These are phyloP conservation scores for Dichetophora obliterata DNA, from an alignment of 2,888 invertebrate species.

Conservation along the genomic window DNA sequence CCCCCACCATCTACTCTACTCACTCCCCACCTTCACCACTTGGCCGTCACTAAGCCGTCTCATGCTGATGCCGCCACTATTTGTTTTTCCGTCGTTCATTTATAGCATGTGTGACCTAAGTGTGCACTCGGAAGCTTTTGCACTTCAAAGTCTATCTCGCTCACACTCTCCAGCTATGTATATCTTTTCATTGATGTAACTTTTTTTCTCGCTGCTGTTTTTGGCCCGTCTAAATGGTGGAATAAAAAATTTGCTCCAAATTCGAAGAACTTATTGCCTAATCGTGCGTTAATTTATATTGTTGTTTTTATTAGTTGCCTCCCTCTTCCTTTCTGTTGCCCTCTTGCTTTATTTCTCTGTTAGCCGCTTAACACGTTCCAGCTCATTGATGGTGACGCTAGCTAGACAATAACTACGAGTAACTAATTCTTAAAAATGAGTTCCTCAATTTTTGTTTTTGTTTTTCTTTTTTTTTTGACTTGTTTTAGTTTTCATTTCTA, in stretches of 20 bases:
- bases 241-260: slow-evolving; percentile 40
- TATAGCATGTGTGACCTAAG: slow-evolving; percentile 7
- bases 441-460: neutral
- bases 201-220: neutral
- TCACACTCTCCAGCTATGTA: neutral
- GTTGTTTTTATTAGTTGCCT: slow-evolving; percentile 18
- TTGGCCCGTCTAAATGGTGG: slow-evolving; percentile 2
- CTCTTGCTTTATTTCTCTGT: neutral
- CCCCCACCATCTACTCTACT: neutral
- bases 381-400: slow-evolving; percentile 44
- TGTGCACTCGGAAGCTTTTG: slow-evolving; percentile 19
- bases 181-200: neutral
- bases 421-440: slow-evolving; percentile 10
- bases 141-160: slow-evolving; percentile 6
- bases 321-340: neutral
- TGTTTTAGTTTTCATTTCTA: slow-evolving; percentile 7
- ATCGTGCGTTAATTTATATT: slow-evolving; percentile 47
- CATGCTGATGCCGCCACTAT: neutral
- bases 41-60: neutral
- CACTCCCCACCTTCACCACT: neutral
- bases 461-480: neutral
- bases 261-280: slow-evolving; percentile 44
- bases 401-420: slow-evolving; percentile 21
- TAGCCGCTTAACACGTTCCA: slow-evolving; percentile 37
- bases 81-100: neutral